Evolutionary conservation across 2,797 vertebrate species (phyloP).

Genomic region (Euphonia xanthogaster): DNA sequence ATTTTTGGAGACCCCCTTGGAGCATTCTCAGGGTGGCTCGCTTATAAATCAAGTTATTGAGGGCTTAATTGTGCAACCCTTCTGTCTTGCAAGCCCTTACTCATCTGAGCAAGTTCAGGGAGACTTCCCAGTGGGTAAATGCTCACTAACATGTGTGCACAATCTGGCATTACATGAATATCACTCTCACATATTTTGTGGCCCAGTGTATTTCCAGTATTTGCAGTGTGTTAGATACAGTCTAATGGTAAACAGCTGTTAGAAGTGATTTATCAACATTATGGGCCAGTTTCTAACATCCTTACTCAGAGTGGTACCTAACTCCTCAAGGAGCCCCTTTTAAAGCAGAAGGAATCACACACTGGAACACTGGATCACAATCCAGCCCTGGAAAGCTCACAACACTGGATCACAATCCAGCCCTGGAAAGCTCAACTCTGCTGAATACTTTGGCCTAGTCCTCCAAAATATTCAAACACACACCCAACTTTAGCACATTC

Average conservation of each 20-base stretch:
- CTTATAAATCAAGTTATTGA: conserved; percentile 65
- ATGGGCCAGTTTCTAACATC: not conserved
- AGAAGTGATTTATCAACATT: conserved; percentile 46
- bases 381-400: not conserved
- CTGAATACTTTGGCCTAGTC: not conserved
- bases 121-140: conserved; percentile 45
- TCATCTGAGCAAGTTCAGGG: conserved; percentile 37
- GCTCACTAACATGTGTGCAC: conserved; percentile 43
- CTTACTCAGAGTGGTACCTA: not conserved
- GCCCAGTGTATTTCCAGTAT: conserved; percentile 36
- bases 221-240: conserved; percentile 54
- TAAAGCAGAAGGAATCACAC: not conserved
- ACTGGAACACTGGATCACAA: not conserved
- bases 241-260: conserved; percentile 55
- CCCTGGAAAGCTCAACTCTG: not conserved
- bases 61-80: conserved; percentile 55
- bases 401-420: not conserved
- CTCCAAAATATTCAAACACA: not conserved
- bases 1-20: conserved; percentile 55
- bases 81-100: conserved; percentile 55
- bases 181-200: conserved; percentile 52
- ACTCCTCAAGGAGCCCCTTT: not conserved
- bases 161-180: conserved; percentile 62
- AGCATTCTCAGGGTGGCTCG: conserved; percentile 48
- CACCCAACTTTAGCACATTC: not conserved